phyloP scores from a whole-genome alignment of 2,888 invertebrate species.

The Pyrrhosoma nymphula region DNA sequence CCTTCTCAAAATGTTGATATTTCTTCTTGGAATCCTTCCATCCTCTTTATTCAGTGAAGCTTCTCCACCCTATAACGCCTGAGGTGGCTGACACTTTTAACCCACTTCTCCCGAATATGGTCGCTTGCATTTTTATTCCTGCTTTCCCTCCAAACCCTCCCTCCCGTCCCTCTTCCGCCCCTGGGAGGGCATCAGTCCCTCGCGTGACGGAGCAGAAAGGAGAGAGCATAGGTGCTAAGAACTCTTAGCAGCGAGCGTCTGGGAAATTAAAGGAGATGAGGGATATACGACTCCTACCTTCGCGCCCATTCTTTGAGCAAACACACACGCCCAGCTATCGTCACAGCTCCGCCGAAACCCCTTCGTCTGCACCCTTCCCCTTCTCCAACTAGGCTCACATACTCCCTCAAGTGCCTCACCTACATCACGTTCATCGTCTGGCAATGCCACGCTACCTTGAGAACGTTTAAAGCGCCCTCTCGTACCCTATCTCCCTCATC shows the following conservation, averaged over 20 bases:
- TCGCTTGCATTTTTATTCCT: not conserved
- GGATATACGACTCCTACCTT: not conserved
- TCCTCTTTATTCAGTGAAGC: no score
- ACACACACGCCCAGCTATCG: not conserved
- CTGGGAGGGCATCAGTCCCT: not conserved
- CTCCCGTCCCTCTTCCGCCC: not conserved
- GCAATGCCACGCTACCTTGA: not conserved
- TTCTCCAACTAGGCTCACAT: not conserved
- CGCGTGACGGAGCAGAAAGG: not conserved
- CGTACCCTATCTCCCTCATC: not conserved
- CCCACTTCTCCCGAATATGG: not conserved
- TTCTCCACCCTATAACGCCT: no score
- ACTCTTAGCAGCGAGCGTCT: conserved; percentile 21
- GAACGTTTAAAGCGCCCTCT: not conserved
- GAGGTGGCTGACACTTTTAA: not conserved
- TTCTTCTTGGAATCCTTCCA: no score
- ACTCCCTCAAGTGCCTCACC: not conserved
- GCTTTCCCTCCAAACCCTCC: not conserved
- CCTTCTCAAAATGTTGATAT: no score
- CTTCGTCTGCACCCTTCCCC: not conserved
- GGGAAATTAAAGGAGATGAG: conserved; percentile 56
- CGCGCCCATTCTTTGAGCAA: not conserved
- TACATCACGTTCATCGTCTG: not conserved
- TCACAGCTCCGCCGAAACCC: not conserved
- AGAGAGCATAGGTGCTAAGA: not conserved